phyloP scores from a whole-genome alignment of 2,113 vertebrate genomes.

The Dasyornis broadbenti region DNA sequence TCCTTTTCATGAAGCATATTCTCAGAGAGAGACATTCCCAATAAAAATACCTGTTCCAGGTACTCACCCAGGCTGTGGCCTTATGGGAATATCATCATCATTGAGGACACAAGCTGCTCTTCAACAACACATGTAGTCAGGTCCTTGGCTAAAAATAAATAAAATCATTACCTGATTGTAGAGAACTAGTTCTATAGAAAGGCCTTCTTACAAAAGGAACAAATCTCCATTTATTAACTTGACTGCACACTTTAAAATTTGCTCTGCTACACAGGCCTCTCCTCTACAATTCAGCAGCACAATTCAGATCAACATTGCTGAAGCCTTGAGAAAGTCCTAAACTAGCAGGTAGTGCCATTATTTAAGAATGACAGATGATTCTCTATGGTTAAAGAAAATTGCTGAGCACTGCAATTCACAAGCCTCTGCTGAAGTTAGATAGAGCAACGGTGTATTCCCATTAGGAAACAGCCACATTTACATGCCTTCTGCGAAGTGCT shows the following conservation, averaged over 20 bases:
- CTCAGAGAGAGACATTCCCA: background rate
- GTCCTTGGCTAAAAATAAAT: background rate
- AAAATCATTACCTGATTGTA: background rate
- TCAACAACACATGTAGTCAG: background rate
- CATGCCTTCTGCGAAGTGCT: background rate
- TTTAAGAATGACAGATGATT: conserved; percentile 28
- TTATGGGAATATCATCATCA: background rate
- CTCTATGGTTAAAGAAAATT: background rate
- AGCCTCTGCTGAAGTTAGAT: background rate
- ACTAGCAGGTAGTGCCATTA: background rate
- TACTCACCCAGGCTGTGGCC: background rate
- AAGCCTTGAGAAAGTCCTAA: conserved; percentile 35
- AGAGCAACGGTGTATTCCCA: background rate
- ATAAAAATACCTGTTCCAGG: background rate
- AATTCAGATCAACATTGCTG: background rate
- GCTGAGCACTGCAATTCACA: conserved; percentile 12
- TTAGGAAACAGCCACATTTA: background rate
- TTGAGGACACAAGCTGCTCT: background rate
- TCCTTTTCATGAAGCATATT: background rate
- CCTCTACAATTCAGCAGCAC: background rate
- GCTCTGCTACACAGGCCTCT: background rate
- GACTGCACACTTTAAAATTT: background rate
- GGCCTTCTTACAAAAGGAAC: background rate
- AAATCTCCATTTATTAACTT: background rate
- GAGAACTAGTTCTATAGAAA: background rate